Evolutionary conservation across 2,113 vertebrate species (phyloP), one percentile per base, ranked within the genome.

Genomic region (Antennarius striatus): DNA sequence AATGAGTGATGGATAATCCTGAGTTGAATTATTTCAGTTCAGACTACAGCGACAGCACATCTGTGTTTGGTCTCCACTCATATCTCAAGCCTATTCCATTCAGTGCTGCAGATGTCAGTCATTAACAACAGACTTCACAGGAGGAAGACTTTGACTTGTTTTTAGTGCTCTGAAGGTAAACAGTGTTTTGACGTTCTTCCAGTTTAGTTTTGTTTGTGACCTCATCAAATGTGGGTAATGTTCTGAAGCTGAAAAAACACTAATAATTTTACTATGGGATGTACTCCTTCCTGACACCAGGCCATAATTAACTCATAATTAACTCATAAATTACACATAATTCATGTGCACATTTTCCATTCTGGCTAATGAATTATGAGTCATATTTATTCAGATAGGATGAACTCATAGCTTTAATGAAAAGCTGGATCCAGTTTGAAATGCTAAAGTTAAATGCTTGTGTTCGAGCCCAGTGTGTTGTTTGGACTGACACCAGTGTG

Each of bases 71-170:
- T 16, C 51, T 59, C 49, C 15, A 39, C 15, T 55, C 28, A 8
- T 12, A 28, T 13, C 2, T 39, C 1, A 3, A 56, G 36, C 40
- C 2, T 43, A 9, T 36, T 36, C 32, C 32, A 36, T 29, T 45
- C 39, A 0, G 1, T 2, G 47, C 39, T 43, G 4, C 14, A 39
- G 8, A 32, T 56, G 70, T 80, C 42, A 85, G 40, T 80, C 9
- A 85, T 86, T 83, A 81, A 86, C 81, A 56, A 63, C 11, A 58
- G 15, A 50, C 57, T 0, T 67, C 46, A 22, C 15, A 60, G 43
- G 10, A 42, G 30, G 66, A 57, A 78, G 64, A 82, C 82, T 82
- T 84, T 82, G 77, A 67, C 62, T 81, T 79, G 32, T 69, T 56
- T 45, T 78, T 51, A 0, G 30, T 45, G 14, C 12, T 40, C 5